A percentile compares a stretch with the other conserved stretches of the same genome.
phyloP scores from a whole-genome alignment of 2,113 vertebrate genomes.

The Epinephelus fuscoguttatus region DNA sequence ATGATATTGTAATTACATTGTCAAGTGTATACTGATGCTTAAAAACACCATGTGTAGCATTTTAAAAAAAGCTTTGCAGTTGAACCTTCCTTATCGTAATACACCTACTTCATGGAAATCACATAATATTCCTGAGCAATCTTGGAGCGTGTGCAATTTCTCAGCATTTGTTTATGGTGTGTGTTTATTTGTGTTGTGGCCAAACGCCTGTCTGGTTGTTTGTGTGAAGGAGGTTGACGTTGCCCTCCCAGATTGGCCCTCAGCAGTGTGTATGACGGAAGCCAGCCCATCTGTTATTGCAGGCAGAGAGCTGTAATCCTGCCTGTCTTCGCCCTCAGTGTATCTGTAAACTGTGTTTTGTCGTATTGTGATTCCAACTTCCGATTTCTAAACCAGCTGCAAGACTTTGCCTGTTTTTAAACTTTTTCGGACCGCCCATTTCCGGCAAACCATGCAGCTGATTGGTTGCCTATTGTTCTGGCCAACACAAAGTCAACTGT shows the following conservation, averaged over 20 bases:
- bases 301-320: slow-evolving; percentile 66
- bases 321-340: slow-evolving; percentile 37
- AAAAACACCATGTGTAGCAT: not conserved
- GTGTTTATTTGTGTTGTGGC: slow-evolving; percentile 19
- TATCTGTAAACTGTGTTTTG: slow-evolving; percentile 12
- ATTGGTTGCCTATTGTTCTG: too few relatives aligned
- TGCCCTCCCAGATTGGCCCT: slow-evolving; percentile 58
- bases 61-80: not conserved
- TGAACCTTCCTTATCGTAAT: not conserved
- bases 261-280: slow-evolving; percentile 60
- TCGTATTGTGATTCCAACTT: not conserved
- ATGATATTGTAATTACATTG: not conserved
- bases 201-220: slow-evolving; percentile 48
- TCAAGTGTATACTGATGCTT: not conserved
- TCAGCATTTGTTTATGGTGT: slow-evolving; percentile 25
- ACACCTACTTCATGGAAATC: not conserved
- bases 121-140: slow-evolving; percentile 1
- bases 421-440: too few relatives aligned
- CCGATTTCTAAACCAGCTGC: not conserved
- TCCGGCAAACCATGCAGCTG: too few relatives aligned
- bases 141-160: not conserved
- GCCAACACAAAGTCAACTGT: too few relatives aligned
- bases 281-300: slow-evolving; percentile 75
- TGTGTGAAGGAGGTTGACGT: slow-evolving; percentile 56
- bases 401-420: too few relatives aligned